Conservation (phyloP, 2,888 invertebrate genomes). For the Lagria hirta region DNA sequence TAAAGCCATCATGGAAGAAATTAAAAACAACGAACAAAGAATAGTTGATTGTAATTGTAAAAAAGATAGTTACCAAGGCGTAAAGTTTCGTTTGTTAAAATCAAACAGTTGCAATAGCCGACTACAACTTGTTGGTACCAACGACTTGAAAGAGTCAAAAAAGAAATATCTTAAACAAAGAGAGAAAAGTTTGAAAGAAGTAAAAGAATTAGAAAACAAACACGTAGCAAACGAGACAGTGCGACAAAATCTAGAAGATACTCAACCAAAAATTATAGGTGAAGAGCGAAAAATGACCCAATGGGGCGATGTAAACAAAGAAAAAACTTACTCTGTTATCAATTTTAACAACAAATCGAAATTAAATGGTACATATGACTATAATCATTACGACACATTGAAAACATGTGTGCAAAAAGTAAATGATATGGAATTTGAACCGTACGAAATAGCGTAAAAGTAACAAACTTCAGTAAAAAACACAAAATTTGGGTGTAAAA, state of each 20-base stretch:
- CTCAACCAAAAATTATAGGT: constrained; percentile 56
- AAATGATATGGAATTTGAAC: constrained; percentile 83
- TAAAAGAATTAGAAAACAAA: constrained; percentile 24
- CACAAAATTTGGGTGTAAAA: no score
- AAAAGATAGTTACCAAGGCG: constrained; percentile 59
- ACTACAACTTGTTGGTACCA: constrained; percentile 73
- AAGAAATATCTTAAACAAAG: constrained; percentile 55
- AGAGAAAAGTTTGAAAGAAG: constrained; percentile 22
- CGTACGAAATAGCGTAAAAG: constrained; percentile 50
- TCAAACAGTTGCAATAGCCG: constrained; percentile 86
- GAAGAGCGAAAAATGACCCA: constrained; percentile 53
- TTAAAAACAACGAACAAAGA: constrained; percentile 55
- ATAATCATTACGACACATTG: constrained; percentile 58
- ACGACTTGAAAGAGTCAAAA: constrained; percentile 52
- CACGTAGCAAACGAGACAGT: constrained; percentile 43
- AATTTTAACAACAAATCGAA: constrained; percentile 38
- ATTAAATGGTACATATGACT: constrained; percentile 42
- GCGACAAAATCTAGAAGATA: constrained; percentile 34
- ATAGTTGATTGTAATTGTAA: constrained; percentile 45
- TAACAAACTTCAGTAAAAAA: constrained; percentile 11
- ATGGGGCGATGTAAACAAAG: constrained; percentile 44
- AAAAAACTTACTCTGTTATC: constrained; percentile 33
- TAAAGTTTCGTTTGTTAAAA: constrained; percentile 80
- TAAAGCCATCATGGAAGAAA: constrained; percentile 74
- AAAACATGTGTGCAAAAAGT: constrained; percentile 64